A percentile compares a stretch with the other conserved stretches of the same genome.
Conservation (phyloP, 2,888 invertebrate species). For the Drosophila pseudotalamancana region DNA sequence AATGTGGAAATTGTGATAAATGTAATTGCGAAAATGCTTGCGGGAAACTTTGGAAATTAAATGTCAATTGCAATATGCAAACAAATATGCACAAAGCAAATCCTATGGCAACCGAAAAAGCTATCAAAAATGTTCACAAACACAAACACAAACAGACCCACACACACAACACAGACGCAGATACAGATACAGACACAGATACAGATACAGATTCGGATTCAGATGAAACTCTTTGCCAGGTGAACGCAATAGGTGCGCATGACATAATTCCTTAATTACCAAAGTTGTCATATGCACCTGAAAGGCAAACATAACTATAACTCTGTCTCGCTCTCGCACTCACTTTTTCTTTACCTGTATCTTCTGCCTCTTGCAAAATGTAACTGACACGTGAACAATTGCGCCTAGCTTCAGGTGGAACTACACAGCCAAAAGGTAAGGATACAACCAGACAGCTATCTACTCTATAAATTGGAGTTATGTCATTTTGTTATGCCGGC, state of each 20-base stretch:
- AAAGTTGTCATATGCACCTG: slow-evolving; percentile 69
- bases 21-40: slow-evolving; percentile 21
- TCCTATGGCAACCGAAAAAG: slow-evolving; percentile 51
- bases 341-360: neutral
- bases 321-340: no score
- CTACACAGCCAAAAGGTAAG: no score
- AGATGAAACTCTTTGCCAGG: slow-evolving; percentile 19
- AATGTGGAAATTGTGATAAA: slow-evolving; percentile 7
- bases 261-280: slow-evolving; percentile 79
- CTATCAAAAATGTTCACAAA: slow-evolving; percentile 44
- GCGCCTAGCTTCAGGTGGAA: neutral
- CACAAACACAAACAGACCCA: neutral
- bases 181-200: neutral
- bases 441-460: no score
- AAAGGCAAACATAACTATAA: slow-evolving; percentile 6
- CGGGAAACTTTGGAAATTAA: slow-evolving; percentile 47
- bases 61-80: slow-evolving; percentile 54
- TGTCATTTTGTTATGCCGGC: no score
- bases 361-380: neutral
- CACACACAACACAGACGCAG: neutral
- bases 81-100: slow-evolving; percentile 32
- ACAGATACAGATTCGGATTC: neutral
- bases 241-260: slow-evolving; percentile 56
- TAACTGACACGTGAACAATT: slow-evolving; percentile 35
- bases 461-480: no score